phyloP scores from a whole-genome alignment of 1,140 invertebrate species.

The Zaprionus ornatus region DNA sequence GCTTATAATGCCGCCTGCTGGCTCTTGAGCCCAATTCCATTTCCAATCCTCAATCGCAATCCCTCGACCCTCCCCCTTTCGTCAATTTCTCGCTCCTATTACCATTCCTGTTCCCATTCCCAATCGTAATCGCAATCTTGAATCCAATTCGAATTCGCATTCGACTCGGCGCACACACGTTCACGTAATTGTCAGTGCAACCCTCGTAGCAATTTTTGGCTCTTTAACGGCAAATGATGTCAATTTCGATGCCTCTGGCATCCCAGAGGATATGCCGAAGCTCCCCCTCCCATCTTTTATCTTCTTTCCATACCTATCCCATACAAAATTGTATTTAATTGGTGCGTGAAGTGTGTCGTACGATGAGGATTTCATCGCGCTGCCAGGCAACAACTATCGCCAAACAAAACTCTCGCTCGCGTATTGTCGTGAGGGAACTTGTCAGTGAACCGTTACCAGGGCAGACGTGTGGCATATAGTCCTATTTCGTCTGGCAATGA shows the following conservation, averaged over 20 bases:
- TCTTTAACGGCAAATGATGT: conserved; percentile 77
- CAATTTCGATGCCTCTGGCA: conserved; percentile 59
- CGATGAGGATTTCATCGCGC: conserved; percentile 53
- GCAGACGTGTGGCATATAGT: neutral
- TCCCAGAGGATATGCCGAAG: conserved; percentile 15
- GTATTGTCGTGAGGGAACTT: conserved; percentile 36
- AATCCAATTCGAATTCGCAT: conserved; percentile 43
- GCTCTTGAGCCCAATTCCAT: conserved; percentile 62
- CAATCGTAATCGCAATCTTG: conserved; percentile 21
- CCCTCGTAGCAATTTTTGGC: conserved; percentile 39
- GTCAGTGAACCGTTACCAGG: conserved; percentile 12
- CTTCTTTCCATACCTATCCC: conserved; percentile 33
- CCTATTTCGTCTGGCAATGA: neutral
- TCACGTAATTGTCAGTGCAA: conserved; percentile 53
- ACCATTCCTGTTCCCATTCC: conserved; percentile 23
- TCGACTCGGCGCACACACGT: conserved; percentile 51
- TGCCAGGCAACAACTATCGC: conserved; percentile 59
- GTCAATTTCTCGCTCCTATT: neutral
- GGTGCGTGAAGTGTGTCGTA: conserved; percentile 71
- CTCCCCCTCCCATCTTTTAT: neutral
- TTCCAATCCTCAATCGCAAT: conserved; percentile 28
- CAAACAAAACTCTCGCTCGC: neutral
- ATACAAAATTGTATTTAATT: conserved; percentile 76
- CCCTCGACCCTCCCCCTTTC: neutral
- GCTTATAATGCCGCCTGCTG: conserved; percentile 81